Evolutionary conservation across 2,888 invertebrate species (phyloP).

Genomic region (Netelia virgata): DNA sequence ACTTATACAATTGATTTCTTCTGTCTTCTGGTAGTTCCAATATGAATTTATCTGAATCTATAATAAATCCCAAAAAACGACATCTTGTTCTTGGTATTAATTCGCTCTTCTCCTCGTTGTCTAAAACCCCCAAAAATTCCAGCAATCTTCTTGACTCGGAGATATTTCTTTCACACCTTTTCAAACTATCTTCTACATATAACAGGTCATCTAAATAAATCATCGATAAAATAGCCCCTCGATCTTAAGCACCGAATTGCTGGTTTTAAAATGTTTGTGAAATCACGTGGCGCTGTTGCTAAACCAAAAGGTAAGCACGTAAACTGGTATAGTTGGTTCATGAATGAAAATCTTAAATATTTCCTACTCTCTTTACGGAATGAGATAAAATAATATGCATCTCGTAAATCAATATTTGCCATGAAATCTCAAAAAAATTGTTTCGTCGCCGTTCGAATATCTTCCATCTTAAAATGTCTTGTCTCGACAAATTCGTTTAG

Average conservation of each 20-base stretch:
- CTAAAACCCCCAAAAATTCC: no score
- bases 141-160: no score
- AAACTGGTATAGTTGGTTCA: conserved; percentile 50
- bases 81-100: no score
- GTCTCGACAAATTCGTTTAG: conserved; percentile 52
- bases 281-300: conserved; percentile 52
- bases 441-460: conserved; percentile 18
- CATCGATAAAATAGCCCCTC: no score
- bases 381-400: conserved; percentile 64
- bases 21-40: conserved; percentile 13
- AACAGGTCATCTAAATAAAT: no score
- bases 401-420: conserved; percentile 61
- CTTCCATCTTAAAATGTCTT: conserved; percentile 45
- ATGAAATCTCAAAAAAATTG: conserved; percentile 4
- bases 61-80: no score
- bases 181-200: no score
- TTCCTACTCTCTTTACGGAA: conserved; percentile 42
- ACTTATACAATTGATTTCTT: neutral
- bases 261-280: conserved; percentile 18
- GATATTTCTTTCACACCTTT: no score
- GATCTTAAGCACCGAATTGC: no score
- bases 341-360: conserved; percentile 57
- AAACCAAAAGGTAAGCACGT: conserved; percentile 61
- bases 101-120: no score
- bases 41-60: no score